These are phyloP conservation scores for Asteroscopus sphinx DNA, from an alignment of 2,888 invertebrate genomes.

Conservation along the genomic window DNA sequence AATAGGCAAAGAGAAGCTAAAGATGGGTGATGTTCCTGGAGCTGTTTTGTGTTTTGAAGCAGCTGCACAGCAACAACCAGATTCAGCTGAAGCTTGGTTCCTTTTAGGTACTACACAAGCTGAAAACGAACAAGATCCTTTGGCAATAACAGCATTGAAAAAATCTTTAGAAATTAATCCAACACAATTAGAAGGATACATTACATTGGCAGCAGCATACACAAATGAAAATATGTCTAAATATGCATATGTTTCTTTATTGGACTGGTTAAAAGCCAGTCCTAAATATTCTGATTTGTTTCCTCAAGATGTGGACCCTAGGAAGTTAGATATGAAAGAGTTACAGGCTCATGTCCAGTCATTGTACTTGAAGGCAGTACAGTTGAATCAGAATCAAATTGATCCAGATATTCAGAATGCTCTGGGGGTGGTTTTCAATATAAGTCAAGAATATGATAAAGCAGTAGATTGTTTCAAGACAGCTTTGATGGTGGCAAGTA, in stretches of 20 bases:
- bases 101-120: conserved; percentile 97
- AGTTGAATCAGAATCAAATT: conserved; percentile 92
- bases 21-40: conserved; percentile 97
- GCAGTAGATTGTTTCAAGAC: conserved; percentile 98
- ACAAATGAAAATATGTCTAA: conserved; percentile 98
- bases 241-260: conserved; percentile 95
- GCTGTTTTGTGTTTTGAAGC: conserved; percentile 99
- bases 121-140: conserved; percentile 99
- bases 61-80: conserved; percentile 95
- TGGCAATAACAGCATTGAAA: conserved; percentile 97
- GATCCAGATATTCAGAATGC: conserved; percentile 98
- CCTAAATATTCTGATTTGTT: conserved; percentile 95
- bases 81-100: conserved; percentile 96
- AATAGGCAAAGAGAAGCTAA: conserved; percentile 95
- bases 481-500: conserved; percentile 94
- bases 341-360: conserved; percentile 92
- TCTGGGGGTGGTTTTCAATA: conserved; percentile 98
- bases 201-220: conserved; percentile 97
- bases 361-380: conserved; percentile 94
- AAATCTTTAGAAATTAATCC: conserved; percentile 95
- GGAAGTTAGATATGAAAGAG: conserved; percentile 81
- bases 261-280: conserved; percentile 94
- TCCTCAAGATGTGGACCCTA: conserved; percentile 85
- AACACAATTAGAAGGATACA: conserved; percentile 94
- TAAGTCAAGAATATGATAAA: conserved; percentile 98